A percentile compares a stretch with the other conserved stretches of the same genome.
phyloP scores from a whole-genome alignment of 2,888 invertebrate species.

The Stenotaenia linearis region DNA sequence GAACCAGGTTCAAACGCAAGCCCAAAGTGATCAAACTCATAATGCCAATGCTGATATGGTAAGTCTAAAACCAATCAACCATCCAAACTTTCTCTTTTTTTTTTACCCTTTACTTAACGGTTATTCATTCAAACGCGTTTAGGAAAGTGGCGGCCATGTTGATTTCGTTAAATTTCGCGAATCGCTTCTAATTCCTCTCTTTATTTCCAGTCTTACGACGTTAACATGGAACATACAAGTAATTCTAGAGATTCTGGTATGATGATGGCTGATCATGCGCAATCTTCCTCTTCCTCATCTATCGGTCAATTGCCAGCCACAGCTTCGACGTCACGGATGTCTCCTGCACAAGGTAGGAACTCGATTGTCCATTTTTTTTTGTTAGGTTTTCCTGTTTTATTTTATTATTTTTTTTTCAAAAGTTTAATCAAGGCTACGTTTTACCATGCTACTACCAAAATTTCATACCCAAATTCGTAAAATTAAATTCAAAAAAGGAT shows the following conservation, averaged over 20 bases:
- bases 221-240: slow-evolving; percentile 26
- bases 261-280: slow-evolving; percentile 32
- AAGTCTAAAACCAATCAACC: too few species aligned
- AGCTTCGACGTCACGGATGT: slow-evolving; percentile 33
- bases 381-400: background rate
- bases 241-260: slow-evolving; percentile 31
- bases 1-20: slow-evolving; percentile 7
- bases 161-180: too few species aligned
- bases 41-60: slow-evolving; percentile 12
- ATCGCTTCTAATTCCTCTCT: background rate
- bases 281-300: slow-evolving; percentile 32
- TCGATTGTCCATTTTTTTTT: background rate
- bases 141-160: too few species aligned
- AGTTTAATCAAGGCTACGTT: background rate
- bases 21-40: slow-evolving; percentile 19
- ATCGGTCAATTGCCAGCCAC: slow-evolving; percentile 31
- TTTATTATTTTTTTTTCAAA: background rate
- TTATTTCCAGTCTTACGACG: slow-evolving; percentile 6
- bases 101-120: background rate
- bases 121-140: background rate
- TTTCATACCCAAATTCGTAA: background rate
- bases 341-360: slow-evolving; percentile 33
- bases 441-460: background rate
- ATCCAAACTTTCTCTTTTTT: too few species aligned
- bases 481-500: background rate